Percentiles rank a stretch among this genome's conserved stretches.
Evolutionary conservation across 2,888 invertebrate species (phyloP).

Genomic region (Automeris io): DNA sequence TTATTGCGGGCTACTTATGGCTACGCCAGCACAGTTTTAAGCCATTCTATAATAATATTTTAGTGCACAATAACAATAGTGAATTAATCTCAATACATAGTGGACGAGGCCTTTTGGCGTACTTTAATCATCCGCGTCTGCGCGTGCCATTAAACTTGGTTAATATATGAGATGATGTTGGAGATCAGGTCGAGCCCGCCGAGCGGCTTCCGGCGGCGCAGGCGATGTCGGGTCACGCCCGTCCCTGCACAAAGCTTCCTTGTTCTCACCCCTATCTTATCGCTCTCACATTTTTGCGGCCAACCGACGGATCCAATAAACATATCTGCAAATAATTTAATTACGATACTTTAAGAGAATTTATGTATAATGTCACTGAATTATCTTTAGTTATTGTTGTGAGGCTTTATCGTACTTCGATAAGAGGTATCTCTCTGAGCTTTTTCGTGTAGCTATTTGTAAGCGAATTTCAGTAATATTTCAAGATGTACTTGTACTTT

Average conservation of each 20-base stretch:
- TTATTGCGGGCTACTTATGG: too few species aligned
- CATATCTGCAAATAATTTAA: constrained; percentile 50
- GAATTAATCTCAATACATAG: too few species aligned
- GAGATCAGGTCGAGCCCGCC: constrained; percentile 39
- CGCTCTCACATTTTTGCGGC: constrained; percentile 69
- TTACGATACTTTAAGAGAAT: constrained; percentile 39
- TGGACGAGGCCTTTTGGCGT: too few species aligned
- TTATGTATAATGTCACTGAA: constrained; percentile 30
- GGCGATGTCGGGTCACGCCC: constrained; percentile 16
- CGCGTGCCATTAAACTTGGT: too few species aligned
- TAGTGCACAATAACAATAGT: too few species aligned
- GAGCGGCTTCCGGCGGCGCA: constrained; percentile 33
- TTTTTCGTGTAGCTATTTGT: not conserved
- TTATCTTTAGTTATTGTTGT: constrained; percentile 23
- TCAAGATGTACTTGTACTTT: too few species aligned
- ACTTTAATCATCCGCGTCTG: too few species aligned
- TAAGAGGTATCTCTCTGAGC: constrained; percentile 4
- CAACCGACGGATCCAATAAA: constrained; percentile 56
- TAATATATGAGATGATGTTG: constrained; percentile 20
- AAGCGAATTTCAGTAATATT: too few species aligned
- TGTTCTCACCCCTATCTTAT: constrained; percentile 66
- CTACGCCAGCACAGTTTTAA: too few species aligned
- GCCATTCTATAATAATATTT: too few species aligned
- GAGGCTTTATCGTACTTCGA: constrained; percentile 18
- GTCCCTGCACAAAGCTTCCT: constrained; percentile 46